Evolutionary conservation across 1,140 invertebrate genomes (phyloP), one percentile per base, ranked within the genome.

Genomic region (Uloborus diversus): DNA sequence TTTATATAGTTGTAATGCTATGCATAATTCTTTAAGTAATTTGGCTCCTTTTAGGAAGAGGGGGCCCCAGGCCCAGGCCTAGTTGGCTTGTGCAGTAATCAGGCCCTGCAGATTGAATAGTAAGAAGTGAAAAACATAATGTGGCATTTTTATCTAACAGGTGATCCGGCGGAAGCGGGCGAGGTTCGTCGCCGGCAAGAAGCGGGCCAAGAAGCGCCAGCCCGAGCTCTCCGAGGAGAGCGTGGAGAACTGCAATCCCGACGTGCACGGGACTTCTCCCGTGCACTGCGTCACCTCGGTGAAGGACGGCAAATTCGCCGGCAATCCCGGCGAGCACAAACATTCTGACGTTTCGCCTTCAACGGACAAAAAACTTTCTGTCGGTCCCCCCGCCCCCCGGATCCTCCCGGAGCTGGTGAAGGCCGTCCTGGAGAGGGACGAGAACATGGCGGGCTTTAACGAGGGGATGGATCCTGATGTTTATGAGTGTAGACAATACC

Each of bases 81-180:
- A n/a, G n/a, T n/a, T n/a, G n/a, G n/a, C n/a, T n/a, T n/a, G n/a
- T n/a, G n/a, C n/a, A n/a, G n/a, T n/a, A n/a, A n/a, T n/a, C n/a
- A n/a, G n/a, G n/a, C n/a, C n/a, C n/a, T n/a, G n/a, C n/a, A n/a
- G n/a, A n/a, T n/a, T n/a, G n/a, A n/a, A n/a, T n/a, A n/a, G n/a
- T n/a, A n/a, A n/a, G n/a, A n/a, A n/a, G n/a, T n/a, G n/a, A n/a
- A n/a, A n/a, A n/a, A n/a, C n/a, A n/a, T n/a, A n/a, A n/a, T n/a
- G n/a, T n/a, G n/a, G n/a, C n/a, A n/a, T n/a, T n/a, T n/a, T n/a
- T n/a, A n/a, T n/a, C n/a, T n/a, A n/a, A n/a, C n/a, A n/a, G n/a
- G n/a, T 88, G 4, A 81, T 88, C 3, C 82, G 86, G 30, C 86
- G 88, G 82, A 84, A 87, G 17, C 88, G 87, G 47, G 68, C 70